These are phyloP conservation scores for Drosophila hamatofila DNA, from an alignment of 2,888 invertebrate species.

Conservation along the genomic window DNA sequence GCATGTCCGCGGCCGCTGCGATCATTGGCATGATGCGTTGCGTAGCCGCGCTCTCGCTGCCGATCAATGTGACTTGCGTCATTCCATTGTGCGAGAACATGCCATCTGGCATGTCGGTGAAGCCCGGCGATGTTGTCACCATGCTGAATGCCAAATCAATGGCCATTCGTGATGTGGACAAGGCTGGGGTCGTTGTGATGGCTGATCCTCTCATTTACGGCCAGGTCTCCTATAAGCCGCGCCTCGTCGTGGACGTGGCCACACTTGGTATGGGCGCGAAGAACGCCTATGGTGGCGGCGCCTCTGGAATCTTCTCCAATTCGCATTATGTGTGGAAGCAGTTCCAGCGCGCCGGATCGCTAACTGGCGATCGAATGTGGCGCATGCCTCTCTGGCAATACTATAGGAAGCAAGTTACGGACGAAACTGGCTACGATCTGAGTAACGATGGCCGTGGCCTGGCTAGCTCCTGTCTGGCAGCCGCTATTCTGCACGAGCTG, in stretches of 20 bases:
- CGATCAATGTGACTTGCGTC: slow-evolving; percentile 86
- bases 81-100: slow-evolving; percentile 86
- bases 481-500: slow-evolving; percentile 90
- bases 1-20: slow-evolving; percentile 89
- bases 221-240: slow-evolving; percentile 87
- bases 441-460: slow-evolving; percentile 87
- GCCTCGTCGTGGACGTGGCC: slow-evolving; percentile 87
- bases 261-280: slow-evolving; percentile 86
- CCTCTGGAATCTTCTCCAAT: slow-evolving; percentile 87
- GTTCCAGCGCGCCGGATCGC: slow-evolving; percentile 86
- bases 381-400: slow-evolving; percentile 87
- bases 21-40: slow-evolving; percentile 86
- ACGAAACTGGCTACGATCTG: slow-evolving; percentile 85
- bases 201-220: slow-evolving; percentile 93
- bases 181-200: slow-evolving; percentile 92
- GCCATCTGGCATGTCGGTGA: slow-evolving; percentile 87
- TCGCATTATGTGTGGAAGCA: slow-evolving; percentile 86
- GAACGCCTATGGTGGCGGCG: slow-evolving; percentile 87
- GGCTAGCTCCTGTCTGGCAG: slow-evolving; percentile 89
- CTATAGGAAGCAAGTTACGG: slow-evolving; percentile 79
- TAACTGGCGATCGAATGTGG: slow-evolving; percentile 89
- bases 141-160: slow-evolving; percentile 86
- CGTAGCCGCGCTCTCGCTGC: slow-evolving; percentile 86
- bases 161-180: slow-evolving; percentile 87
- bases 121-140: slow-evolving; percentile 86